Evolutionary conservation across 2,113 vertebrate genomes (phyloP), one percentile per base, ranked within the genome.

Genomic region (Sinocyclocheilus anshuiensis): DNA sequence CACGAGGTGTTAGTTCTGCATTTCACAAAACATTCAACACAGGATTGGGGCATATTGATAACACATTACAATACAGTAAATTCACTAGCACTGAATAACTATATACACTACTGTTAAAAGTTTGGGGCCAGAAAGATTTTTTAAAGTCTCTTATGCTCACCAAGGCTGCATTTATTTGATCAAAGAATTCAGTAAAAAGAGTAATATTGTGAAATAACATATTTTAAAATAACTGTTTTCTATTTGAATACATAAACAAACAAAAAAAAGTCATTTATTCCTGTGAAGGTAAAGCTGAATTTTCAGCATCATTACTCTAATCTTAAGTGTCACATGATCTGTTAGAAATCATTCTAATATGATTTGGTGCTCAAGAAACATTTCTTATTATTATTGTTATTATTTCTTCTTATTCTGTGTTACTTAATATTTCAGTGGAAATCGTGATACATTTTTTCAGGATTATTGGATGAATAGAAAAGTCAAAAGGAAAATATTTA

Each of bases 1-100:
- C 12, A 50, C 22, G 10, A 81, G 5, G 22, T 0, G 4, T 20
- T 24, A 12, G 5, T 26, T 65, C 33, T 39, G 57, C 6, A 65
- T 65, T 42, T 24, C 78, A 81, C 59, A 42, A n/a, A 81, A 45
- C 20, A 45, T 6, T 81, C n/a, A 65, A 65, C 33, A 81, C 20
- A 11, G 7, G 42, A 76, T n/a, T 50, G n/a, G 74, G 74, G 42
- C 11, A 42, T 45, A 74, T 6, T 42, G 36, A 74, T 2, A 3
- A 74, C 71, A 74, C 71, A 42, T 6, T n/a, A n/a, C 1, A 45
- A 74, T 74, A 42, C 12, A 42, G 33, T 42, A 3, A 42, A 42
- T 9, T 45, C 18, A 72, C 3, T 45, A 45, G 10, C 42, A 48
- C 11, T 72, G 8, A 36, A 39, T 71, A 71, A 71, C 18, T 39